Percentiles rank a stretch among this genome's conserved stretches.
These are phyloP conservation scores for Neoitamus cyanurus DNA, from an alignment of 2,888 invertebrate genomes.

Conservation along the genomic window DNA sequence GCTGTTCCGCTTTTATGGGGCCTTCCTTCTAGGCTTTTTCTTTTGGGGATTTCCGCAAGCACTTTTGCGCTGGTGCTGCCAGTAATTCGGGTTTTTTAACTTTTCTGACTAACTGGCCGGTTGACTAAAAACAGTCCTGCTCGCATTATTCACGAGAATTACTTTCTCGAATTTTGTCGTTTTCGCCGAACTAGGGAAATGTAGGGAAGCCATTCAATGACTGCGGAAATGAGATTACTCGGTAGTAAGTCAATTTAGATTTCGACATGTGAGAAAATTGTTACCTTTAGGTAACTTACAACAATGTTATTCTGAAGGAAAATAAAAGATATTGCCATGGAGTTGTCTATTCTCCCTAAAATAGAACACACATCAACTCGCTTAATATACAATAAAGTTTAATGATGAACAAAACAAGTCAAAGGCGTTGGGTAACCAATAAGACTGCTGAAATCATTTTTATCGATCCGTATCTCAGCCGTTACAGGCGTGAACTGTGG, in stretches of 20 bases:
- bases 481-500: too few species aligned
- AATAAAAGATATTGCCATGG: too few species aligned
- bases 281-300: too few species aligned
- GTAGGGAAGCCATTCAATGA: background rate
- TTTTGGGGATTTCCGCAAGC: background rate
- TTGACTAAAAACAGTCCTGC: background rate
- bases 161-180: background rate
- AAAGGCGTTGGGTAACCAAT: too few species aligned
- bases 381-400: too few species aligned
- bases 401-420: too few species aligned
- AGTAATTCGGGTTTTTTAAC: background rate
- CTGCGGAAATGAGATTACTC: background rate
- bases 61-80: background rate
- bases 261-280: background rate
- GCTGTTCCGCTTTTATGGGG: background rate
- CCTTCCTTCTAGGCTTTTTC: background rate
- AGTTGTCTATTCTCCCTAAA: too few species aligned
- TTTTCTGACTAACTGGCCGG: background rate
- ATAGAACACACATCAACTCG: too few species aligned
- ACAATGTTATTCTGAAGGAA: too few species aligned
- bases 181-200: background rate
- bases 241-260: background rate
- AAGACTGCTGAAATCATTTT: too few species aligned
- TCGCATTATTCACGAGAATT: background rate
- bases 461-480: too few species aligned